Evolutionary conservation across 2,888 invertebrate genomes (phyloP).

Genomic region (Ectemnius lituratus): DNA sequence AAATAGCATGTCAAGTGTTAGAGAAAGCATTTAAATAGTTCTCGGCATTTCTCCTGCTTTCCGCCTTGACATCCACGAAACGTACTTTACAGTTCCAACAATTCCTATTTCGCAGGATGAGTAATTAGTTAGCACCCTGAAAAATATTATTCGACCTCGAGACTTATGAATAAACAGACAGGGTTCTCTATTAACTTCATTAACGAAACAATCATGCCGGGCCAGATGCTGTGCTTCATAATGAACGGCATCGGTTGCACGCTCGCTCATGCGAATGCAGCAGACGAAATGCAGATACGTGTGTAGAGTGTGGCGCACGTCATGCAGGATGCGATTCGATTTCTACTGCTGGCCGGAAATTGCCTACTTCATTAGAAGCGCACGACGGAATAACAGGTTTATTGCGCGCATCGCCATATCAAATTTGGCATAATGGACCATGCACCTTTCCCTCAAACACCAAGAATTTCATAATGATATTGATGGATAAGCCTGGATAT

Average conservation of each 20-base stretch:
- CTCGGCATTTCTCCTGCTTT: background rate
- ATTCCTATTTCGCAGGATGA: background rate
- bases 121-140: background rate
- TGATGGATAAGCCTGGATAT: too few relatives aligned
- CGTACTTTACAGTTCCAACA: background rate
- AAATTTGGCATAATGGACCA: too few relatives aligned
- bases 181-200: constrained; percentile 43
- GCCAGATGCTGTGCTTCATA: constrained; percentile 44
- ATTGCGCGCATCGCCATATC: too few relatives aligned
- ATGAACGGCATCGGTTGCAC: constrained; percentile 22
- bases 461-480: too few relatives aligned
- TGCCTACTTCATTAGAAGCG: background rate
- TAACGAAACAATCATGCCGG: constrained; percentile 35
- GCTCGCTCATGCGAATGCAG: constrained; percentile 16
- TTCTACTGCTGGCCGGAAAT: constrained; percentile 28
- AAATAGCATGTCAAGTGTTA: background rate
- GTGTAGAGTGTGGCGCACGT: constrained; percentile 32
- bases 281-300: constrained; percentile 12
- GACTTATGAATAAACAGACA: background rate
- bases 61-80: background rate
- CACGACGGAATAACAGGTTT: too few relatives aligned
- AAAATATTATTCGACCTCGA: background rate
- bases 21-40: background rate
- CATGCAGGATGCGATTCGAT: constrained; percentile 21
- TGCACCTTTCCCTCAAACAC: too few relatives aligned